These are phyloP conservation scores for Spilarctia lutea DNA, from an alignment of 2,888 invertebrate species.

Conservation along the genomic window DNA sequence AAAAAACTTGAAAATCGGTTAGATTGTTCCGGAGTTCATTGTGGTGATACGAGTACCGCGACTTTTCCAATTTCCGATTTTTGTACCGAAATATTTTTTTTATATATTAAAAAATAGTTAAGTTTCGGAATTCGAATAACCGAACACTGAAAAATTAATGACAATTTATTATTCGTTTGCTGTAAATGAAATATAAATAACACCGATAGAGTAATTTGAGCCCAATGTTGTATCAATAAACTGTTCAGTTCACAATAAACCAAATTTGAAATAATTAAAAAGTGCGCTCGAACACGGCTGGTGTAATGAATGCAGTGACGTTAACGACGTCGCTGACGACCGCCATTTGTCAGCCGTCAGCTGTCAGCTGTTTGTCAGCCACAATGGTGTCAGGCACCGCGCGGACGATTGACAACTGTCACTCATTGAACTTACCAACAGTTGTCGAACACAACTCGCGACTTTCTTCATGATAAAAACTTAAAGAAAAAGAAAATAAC, in stretches of 20 bases:
- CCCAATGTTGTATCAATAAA: conserved; percentile 8
- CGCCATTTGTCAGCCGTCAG: conserved; percentile 76
- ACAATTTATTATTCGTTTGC: background rate
- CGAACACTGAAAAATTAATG: background rate
- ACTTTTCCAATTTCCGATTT: background rate
- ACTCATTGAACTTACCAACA: conserved; percentile 48
- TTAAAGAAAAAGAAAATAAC: background rate
- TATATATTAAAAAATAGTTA: background rate
- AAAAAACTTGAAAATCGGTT: too few relatives aligned
- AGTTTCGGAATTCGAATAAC: background rate
- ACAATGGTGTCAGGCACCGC: conserved; percentile 79
- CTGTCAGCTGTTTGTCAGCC: conserved; percentile 74
- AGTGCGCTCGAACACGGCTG: conserved; percentile 64
- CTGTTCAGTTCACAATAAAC: background rate
- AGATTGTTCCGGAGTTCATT: too few relatives aligned
- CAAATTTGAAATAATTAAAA: conserved; percentile 66
- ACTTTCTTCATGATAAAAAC: background rate
- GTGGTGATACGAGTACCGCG: too few relatives aligned
- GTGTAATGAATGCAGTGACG: conserved; percentile 73
- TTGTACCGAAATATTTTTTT: background rate
- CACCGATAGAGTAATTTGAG: background rate
- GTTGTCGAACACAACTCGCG: conserved; percentile 43
- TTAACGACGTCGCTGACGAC: conserved; percentile 65
- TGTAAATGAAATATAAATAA: background rate
- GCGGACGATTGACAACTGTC: conserved; percentile 76